Base-by-base conservation (phyloP, 2,113 vertebrate species). In the Lucifuga dentata region DNA sequence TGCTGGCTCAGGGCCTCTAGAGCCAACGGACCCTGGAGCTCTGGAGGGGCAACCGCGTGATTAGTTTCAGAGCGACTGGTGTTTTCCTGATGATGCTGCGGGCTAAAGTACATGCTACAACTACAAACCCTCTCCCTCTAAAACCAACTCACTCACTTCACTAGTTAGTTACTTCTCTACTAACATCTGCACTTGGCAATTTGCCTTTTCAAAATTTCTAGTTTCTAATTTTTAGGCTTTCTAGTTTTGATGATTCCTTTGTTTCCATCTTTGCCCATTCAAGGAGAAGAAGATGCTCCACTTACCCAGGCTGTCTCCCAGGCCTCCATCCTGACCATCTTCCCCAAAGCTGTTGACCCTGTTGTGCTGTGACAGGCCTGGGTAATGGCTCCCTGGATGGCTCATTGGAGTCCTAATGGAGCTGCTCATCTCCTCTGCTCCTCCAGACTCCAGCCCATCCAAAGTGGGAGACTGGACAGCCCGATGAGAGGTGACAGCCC, bases 251-350 rank as follows among this genome's bases (percentile, higher is more conserved):
- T n/a, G n/a, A n/a, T n/a, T 29, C 26, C 26, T 29, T 29, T 29
- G 26, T 5, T 7, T 29, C 26, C 7, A 7, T 6, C 8, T 21
- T 16, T 32, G 9, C 11, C 43, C 7, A 15, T 19, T 1, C 2
- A n/a, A 26, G 8, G 1, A n/a, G 57, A 7, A 15, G 13, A 40
- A 7, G 1, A 13, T 21, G 3, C 11, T 52, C 5, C 7, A 93
- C 96, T 90, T 89, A 99, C 98, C 98, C 74, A 98, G 83, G 74
- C 94, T 85, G 44, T 98, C 97, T 68, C 92, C 95, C 69, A 95
- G 38, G 68, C 90, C 88, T 48, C 95, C 86, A 80, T 95, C 95
- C 12, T 94, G 88, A 65, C 90, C 95, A 33, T 98, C 96, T 67
- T 98, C 97, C 52, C 94, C 91, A 82, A 97, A 98, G 91, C 89